phyloP scores from a whole-genome alignment of 2,113 vertebrate species.

The Pelodiscus sinensis region DNA sequence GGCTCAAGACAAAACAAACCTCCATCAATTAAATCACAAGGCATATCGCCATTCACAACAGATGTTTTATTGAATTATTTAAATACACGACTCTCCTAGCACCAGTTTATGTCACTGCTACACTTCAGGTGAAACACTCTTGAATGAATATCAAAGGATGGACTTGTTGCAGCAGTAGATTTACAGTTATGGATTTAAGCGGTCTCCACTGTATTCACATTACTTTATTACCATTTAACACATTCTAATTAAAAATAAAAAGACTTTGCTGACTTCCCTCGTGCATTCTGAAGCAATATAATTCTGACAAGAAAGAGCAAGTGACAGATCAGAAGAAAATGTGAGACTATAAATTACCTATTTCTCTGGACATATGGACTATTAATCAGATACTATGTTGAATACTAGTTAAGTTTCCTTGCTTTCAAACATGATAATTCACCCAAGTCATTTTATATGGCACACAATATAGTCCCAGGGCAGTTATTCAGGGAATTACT shows the following conservation, averaged over 20 bases:
- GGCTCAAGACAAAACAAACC: slow-evolving; percentile 65
- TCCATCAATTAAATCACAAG: slow-evolving; percentile 68
- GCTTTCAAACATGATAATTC: slow-evolving; percentile 62
- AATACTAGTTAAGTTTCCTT: slow-evolving; percentile 63
- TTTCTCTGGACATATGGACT: slow-evolving; percentile 71
- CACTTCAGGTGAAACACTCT: slow-evolving; percentile 59
- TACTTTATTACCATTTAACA: slow-evolving; percentile 82
- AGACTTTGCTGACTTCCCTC: slow-evolving; percentile 67
- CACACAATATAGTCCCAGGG: not conserved
- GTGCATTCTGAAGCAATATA: slow-evolving; percentile 75
- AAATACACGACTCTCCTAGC: slow-evolving; percentile 68
- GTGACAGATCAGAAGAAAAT: slow-evolving; percentile 78
- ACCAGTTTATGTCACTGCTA: slow-evolving; percentile 66
- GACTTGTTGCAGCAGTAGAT: slow-evolving; percentile 73
- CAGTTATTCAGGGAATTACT: slow-evolving; percentile 42
- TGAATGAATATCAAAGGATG: slow-evolving; percentile 73
- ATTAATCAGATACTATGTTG: slow-evolving; percentile 67
- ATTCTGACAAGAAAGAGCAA: slow-evolving; percentile 77
- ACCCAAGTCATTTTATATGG: slow-evolving; percentile 21
- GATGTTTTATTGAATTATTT: slow-evolving; percentile 70
- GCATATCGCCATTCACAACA: slow-evolving; percentile 59
- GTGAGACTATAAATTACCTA: slow-evolving; percentile 77
- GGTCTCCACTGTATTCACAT: slow-evolving; percentile 80
- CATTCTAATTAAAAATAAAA: slow-evolving; percentile 83
- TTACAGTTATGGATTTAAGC: slow-evolving; percentile 82